Percentiles rank a stretch among this genome's conserved stretches.
Conservation (phyloP, 2,113 vertebrate genomes). For the Melospiza georgiana region DNA sequence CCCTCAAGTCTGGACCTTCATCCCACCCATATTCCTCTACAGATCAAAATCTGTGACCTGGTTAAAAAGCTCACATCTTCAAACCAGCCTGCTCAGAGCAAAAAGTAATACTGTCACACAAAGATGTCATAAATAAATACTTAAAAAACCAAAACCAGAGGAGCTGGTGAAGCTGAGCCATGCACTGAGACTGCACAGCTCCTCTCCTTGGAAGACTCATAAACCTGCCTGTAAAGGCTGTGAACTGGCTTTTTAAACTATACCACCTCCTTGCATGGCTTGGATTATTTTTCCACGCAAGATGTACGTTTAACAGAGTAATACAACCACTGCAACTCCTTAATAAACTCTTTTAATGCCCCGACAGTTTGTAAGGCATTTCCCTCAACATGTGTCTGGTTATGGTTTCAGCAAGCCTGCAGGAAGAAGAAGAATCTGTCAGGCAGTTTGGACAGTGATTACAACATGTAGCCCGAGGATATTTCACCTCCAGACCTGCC, state of each 20-base stretch:
- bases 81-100: neutral
- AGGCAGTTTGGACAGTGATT: neutral
- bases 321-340: neutral
- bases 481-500: neutral
- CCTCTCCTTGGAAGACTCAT: neutral
- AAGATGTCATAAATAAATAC: neutral
- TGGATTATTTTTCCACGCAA: neutral
- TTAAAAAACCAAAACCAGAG: neutral
- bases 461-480: neutral
- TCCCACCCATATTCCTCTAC: neutral
- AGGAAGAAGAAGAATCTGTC: neutral
- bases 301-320: neutral
- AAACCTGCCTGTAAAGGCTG: slow-evolving; percentile 1
- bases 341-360: neutral
- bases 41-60: neutral
- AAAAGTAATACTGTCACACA: fast-evolving
- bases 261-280: neutral
- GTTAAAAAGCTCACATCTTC: neutral
- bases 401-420: neutral
- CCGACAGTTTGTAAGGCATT: neutral
- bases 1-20: neutral
- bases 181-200: neutral
- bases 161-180: neutral
- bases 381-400: neutral
- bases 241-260: neutral